Conservation (phyloP, 1,140 invertebrate genomes). For the Plodia interpunctella region DNA sequence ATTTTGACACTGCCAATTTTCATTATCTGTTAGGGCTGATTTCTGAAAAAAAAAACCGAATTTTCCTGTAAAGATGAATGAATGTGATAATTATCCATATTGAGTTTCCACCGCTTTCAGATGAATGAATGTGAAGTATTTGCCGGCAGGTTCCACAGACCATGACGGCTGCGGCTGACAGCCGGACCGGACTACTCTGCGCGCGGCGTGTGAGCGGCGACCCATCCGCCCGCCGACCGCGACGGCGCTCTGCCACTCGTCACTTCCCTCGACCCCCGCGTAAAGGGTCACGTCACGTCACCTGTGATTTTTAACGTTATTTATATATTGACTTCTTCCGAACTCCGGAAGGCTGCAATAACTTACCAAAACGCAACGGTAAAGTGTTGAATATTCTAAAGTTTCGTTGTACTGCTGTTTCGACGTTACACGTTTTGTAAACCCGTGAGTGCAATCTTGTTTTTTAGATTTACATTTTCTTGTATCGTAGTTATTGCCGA, state of each 20-base stretch:
- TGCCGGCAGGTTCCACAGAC: conserved; percentile 69
- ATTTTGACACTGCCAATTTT: too few relatives aligned
- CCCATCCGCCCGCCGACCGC: conserved; percentile 11
- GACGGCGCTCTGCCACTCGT: conserved; percentile 7
- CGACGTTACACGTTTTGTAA: conserved; percentile 35
- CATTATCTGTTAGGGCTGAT: too few relatives aligned
- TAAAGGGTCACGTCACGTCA: conserved; percentile 25
- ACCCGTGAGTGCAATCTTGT: conserved; percentile 51
- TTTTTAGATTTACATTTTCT: conserved; percentile 38
- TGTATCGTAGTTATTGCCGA: conserved; percentile 52
- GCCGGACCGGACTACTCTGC: conserved; percentile 18
- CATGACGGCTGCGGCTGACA: conserved; percentile 64
- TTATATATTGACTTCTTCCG: conserved; percentile 48
- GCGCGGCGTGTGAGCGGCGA: conserved; percentile 22
- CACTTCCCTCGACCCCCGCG: conserved; percentile 1
- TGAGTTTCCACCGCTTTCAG: too few relatives aligned
- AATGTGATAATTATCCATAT: too few relatives aligned
- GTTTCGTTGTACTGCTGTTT: conserved; percentile 36
- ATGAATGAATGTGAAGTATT: too few relatives aligned
- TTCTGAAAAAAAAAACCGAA: too few relatives aligned
- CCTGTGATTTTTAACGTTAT: conserved; percentile 50
- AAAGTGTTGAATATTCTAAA: conserved; percentile 64
- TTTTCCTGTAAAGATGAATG: too few relatives aligned
- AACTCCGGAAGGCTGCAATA: conserved; percentile 45
- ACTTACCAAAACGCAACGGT: conserved; percentile 41